Evolutionary conservation across 2,113 vertebrate genomes (phyloP).

Genomic region (Callorhinus ursinus): DNA sequence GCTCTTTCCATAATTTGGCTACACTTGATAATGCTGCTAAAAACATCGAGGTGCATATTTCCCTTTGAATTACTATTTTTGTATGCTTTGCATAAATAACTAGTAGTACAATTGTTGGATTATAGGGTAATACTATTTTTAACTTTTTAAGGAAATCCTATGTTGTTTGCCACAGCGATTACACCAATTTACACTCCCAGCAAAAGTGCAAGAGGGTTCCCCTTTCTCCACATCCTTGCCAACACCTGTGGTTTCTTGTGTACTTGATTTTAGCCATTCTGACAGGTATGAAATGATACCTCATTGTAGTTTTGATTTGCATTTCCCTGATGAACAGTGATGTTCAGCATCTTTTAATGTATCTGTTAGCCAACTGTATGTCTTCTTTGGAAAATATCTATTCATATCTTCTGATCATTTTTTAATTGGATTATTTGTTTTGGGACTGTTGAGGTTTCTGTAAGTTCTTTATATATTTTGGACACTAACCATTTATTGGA

Average conservation of each 20-base stretch:
- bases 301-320: neutral
- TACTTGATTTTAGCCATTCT: neutral
- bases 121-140: neutral
- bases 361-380: neutral
- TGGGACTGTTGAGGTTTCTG: neutral
- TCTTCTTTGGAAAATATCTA: neutral
- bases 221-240: neutral
- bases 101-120: neutral
- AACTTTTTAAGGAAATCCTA: neutral
- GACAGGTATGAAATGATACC: neutral
- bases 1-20: neutral
- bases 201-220: neutral
- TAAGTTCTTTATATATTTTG: neutral
- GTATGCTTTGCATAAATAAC: neutral
- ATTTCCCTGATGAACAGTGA: neutral
- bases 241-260: neutral
- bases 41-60: neutral
- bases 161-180: neutral
- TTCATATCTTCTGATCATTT: neutral
- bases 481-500: neutral
- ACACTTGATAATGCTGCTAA: neutral
- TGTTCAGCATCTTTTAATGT: neutral
- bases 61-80: neutral
- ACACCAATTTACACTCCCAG: neutral
- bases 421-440: neutral